A percentile compares a stretch with the other conserved stretches of the same genome.
These are phyloP conservation scores for Hepsetus odoe DNA, from an alignment of 2,113 vertebrate genomes.

Conservation along the genomic window DNA sequence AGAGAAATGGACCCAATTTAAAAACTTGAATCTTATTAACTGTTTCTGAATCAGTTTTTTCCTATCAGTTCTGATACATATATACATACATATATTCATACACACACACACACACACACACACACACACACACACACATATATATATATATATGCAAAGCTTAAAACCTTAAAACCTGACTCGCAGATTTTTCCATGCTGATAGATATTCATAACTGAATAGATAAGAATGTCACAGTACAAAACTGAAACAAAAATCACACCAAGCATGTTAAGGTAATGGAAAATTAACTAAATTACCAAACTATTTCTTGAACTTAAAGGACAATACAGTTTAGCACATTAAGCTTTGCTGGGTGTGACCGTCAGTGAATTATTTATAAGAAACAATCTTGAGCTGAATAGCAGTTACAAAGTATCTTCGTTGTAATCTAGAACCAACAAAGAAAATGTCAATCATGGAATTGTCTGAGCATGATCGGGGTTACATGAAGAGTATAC, in stretches of 20 bases:
- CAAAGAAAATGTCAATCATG: conserved; percentile 38
- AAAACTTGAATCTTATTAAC: too few relatives aligned
- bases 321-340: not conserved
- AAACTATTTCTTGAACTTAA: not conserved
- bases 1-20: too few relatives aligned
- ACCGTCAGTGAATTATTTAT: conserved; percentile 27
- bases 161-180: too few relatives aligned
- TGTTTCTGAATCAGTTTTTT: too few relatives aligned
- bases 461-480: conserved; percentile 27
- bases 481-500: conserved; percentile 9
- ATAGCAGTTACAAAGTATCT: conserved; percentile 23
- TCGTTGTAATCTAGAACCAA: conserved; percentile 32
- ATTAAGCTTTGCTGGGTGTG: not conserved
- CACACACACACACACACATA: too few relatives aligned
- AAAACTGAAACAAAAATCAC: not conserved
- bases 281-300: not conserved
- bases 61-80: too few relatives aligned
- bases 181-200: too few relatives aligned
- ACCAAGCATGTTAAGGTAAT: not conserved
- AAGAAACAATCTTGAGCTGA: not conserved
- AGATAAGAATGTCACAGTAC: too few relatives aligned
- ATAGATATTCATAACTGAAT: too few relatives aligned
- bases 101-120: too few relatives aligned
- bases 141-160: too few relatives aligned
- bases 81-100: too few relatives aligned